A percentile compares a stretch with the other conserved stretches of the same genome.
Evolutionary conservation across 2,113 vertebrate species (phyloP).

Genomic region (Cyrtonyx montezumae): DNA sequence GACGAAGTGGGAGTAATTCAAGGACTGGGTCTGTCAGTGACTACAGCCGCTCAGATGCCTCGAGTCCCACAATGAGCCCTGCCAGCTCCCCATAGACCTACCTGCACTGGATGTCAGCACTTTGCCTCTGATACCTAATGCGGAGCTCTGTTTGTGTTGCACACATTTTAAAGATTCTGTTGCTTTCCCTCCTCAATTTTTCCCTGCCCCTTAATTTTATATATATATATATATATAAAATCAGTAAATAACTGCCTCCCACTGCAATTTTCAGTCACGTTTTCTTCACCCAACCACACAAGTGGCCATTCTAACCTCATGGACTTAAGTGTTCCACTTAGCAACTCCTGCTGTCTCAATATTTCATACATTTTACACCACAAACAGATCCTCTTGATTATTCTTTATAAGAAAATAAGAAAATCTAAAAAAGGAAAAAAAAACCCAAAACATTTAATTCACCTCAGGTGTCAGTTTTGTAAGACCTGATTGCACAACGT

Average conservation of each 20-base stretch:
- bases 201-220: not conserved
- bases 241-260: slow-evolving; percentile 14
- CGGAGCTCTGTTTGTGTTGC: slow-evolving; percentile 32
- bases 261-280: slow-evolving; percentile 27
- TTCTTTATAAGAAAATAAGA: slow-evolving; percentile 63
- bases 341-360: slow-evolving; percentile 49
- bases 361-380: slow-evolving; percentile 45
- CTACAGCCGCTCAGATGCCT: slow-evolving; percentile 95
- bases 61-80: slow-evolving; percentile 92
- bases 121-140: slow-evolving; percentile 63
- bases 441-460: slow-evolving; percentile 58
- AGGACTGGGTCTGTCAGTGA: slow-evolving; percentile 93
- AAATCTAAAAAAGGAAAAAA: slow-evolving; percentile 16
- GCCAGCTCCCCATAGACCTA: slow-evolving; percentile 93
- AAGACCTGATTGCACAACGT: slow-evolving; percentile 74
- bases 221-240: not conserved
- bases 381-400: slow-evolving; percentile 38
- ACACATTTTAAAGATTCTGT: slow-evolving; percentile 2
- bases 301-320: slow-evolving; percentile 46
- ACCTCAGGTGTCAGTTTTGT: slow-evolving; percentile 81
- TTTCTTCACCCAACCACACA: not conserved
- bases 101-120: slow-evolving; percentile 76
- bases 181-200: not conserved
- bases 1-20: slow-evolving; percentile 78
- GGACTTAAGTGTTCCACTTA: not conserved